A percentile compares a stretch with the other conserved stretches of the same genome.
These are phyloP conservation scores for Suillia variegata DNA, from an alignment of 2,888 invertebrate species.

Conservation along the genomic window DNA sequence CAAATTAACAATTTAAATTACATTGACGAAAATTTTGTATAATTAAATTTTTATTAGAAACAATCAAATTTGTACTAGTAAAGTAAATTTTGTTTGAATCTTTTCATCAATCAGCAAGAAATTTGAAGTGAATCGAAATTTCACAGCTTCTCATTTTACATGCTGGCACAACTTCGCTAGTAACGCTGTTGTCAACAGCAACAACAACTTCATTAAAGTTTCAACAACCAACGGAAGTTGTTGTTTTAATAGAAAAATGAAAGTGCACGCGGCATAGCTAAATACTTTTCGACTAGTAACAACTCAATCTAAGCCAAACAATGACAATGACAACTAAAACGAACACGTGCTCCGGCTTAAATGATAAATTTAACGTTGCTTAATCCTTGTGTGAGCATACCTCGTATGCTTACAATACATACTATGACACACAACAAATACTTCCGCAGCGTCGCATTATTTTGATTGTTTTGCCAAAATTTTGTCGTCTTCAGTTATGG, in stretches of 20 bases:
- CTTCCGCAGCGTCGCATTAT: neutral
- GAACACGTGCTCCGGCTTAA: conserved; percentile 34
- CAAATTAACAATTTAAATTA: too few relatives aligned
- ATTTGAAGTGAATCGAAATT: neutral
- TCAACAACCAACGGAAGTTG: too few relatives aligned
- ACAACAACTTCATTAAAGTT: conserved; percentile 2
- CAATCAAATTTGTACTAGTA: too few relatives aligned
- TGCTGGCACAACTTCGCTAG: neutral
- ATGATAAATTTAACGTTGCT: conserved; percentile 31
- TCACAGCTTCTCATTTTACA: neutral
- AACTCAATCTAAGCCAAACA: too few relatives aligned
- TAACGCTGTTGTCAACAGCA: too few relatives aligned
- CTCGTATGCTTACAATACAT: too few relatives aligned
- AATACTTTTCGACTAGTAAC: neutral
- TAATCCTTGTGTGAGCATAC: conserved; percentile 28
- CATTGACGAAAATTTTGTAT: too few relatives aligned
- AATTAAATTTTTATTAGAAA: too few relatives aligned
- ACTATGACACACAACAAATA: too few relatives aligned
- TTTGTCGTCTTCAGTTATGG: neutral
- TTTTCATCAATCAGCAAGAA: too few relatives aligned
- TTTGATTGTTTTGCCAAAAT: neutral
- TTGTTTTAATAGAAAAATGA: too few relatives aligned
- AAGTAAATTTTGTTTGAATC: too few relatives aligned
- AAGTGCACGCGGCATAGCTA: neutral
- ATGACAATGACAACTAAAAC: neutral